phyloP scores from a whole-genome alignment of 2,797 vertebrate species.

The Carduelis carduelis region DNA sequence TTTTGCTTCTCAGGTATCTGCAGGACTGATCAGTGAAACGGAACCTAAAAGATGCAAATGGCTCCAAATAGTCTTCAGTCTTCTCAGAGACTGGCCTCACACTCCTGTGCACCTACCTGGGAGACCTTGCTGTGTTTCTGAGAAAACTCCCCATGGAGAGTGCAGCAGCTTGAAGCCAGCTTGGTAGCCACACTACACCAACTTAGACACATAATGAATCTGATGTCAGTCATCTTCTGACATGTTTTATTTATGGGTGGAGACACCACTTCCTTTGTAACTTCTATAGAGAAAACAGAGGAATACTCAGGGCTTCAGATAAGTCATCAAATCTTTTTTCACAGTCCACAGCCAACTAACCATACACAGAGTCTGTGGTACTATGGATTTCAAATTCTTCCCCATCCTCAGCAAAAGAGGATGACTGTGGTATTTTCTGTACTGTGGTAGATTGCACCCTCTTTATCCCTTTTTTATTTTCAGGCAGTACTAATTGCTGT shows the following conservation, averaged over 20 bases:
- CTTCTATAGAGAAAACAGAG: background rate
- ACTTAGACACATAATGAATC: background rate
- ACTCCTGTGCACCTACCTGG: background rate
- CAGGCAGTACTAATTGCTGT: background rate
- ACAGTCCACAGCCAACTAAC: background rate
- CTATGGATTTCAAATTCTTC: background rate
- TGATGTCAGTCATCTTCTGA: background rate
- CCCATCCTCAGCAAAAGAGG: background rate
- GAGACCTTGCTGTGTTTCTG: background rate
- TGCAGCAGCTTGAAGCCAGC: background rate
- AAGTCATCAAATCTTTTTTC: background rate
- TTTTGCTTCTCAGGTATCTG: background rate
- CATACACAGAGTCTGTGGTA: background rate
- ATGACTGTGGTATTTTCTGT: background rate
- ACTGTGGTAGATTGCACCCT: background rate
- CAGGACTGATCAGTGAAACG: background rate
- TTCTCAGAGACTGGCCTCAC: background rate
- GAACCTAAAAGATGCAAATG: background rate
- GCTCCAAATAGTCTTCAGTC: background rate
- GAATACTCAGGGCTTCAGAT: background rate
- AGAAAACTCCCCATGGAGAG: background rate
- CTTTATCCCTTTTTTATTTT: background rate
- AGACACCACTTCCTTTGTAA: background rate
- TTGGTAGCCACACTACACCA: background rate
- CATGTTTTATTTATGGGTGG: background rate